Conservation (phyloP, 2,797 vertebrate genomes). For the Darevskia nairensis region DNA sequence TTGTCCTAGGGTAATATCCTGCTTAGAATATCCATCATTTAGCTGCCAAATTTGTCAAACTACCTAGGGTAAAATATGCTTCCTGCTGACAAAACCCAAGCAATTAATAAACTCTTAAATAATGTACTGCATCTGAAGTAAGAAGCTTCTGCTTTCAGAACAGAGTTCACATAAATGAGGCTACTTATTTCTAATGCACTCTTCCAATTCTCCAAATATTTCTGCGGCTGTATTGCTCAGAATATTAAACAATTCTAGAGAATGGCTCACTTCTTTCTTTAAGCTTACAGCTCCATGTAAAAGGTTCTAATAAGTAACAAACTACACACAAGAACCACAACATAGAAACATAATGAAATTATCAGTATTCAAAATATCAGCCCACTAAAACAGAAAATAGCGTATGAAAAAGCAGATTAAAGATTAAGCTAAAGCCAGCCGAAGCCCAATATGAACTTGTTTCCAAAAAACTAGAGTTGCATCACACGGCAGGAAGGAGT, state of each 20-base stretch:
- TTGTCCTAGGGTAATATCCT: constrained; percentile 33
- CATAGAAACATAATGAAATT: not conserved
- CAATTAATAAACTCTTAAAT: constrained; percentile 32
- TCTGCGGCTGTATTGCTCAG: not conserved
- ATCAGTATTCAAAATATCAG: not conserved
- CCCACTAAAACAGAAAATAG: not conserved
- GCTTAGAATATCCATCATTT: constrained; percentile 27
- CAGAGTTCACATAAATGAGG: not conserved
- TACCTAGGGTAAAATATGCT: constrained; percentile 26
- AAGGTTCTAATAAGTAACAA: not conserved
- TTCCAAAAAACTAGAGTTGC: not conserved
- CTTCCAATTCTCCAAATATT: not conserved
- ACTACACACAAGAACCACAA: not conserved
- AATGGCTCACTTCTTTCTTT: not conserved
- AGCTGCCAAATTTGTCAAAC: constrained; percentile 20
- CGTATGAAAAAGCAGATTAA: not conserved
- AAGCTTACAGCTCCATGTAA: not conserved
- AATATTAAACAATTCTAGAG: not conserved
- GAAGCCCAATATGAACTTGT: not conserved
- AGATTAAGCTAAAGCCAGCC: not conserved
- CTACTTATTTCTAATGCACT: not conserved
- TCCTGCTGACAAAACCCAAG: constrained; percentile 22
- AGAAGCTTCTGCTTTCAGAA: not conserved
- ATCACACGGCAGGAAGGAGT: too few relatives aligned
- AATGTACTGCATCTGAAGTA: constrained; percentile 1